Base-by-base conservation (phyloP, 2,113 vertebrate genomes). In the Bubo blakistoni region DNA sequence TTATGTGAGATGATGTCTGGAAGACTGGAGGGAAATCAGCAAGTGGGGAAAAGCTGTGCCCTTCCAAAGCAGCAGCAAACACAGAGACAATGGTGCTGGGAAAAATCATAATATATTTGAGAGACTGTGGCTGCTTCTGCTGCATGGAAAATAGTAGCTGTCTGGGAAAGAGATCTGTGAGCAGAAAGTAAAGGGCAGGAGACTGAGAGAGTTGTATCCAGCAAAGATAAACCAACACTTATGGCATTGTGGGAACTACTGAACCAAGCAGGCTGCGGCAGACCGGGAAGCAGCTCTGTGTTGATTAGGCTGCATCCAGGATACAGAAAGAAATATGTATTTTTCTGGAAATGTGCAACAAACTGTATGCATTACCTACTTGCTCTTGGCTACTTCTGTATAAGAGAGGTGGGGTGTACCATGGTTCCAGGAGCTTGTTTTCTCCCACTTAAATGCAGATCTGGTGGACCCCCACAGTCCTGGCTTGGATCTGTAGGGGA, bases 11-110 rank as follows among this genome's bases (percentile, higher is more conserved):
- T 96, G 86, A 71, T 86, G 29, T 81, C 94, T 90, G 66, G 42
- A 95, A 94, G 59, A 71, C 30, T 18, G 13, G 42, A 93, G 59
- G 42, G 59, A 92, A 90, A 90, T 86, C 58, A 86, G 38, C 34
- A 81, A 95, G 71, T 57, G 34, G 29, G 81, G 74, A 95, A 90
- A 95, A 86, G 25, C 49, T 70, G 25, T 92, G 63, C 38, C 62
- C 32, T 77, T 96, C 90, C 92, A 94, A 90, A 86, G 81, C 87
- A 80, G 74, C 74, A 92, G 71, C 74, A 80, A 90, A 49, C 52
- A 32, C 52, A 86, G 66, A 88, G 71, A 67, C 67, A 92, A 36
- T 63, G 90, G 76, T 71, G 58, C 13, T 81, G 79, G 67, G 63
- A 70, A 86, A 91, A 90, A 78, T 52, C 52, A 34, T 34, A 78